phyloP scores from a whole-genome alignment of 2,888 invertebrate species.

The Eilema griseolum region DNA sequence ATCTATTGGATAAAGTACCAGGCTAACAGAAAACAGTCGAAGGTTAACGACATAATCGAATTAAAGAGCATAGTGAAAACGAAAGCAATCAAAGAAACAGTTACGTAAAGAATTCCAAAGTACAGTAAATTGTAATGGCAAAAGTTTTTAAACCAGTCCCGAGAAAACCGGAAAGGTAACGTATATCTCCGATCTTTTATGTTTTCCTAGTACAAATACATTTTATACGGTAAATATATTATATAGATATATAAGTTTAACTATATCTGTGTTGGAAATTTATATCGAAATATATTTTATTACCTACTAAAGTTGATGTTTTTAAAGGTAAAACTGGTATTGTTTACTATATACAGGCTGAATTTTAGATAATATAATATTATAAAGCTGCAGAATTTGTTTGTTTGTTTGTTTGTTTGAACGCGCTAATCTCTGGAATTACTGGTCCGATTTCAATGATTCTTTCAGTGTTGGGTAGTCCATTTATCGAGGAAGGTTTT shows the following conservation, averaged over 20 bases:
- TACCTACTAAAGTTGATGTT: background rate
- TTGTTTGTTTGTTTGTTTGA: no score
- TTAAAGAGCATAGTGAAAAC: conserved; percentile 15
- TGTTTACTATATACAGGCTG: background rate
- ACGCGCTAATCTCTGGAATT: no score
- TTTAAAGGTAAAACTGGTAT: background rate
- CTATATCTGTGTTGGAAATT: background rate
- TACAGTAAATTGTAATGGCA: conserved; percentile 23
- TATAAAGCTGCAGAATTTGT: no score
- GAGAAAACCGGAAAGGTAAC: conserved; percentile 5
- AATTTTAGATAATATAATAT: background rate
- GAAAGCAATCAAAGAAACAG: conserved; percentile 15
- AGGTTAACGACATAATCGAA: conserved; percentile 11
- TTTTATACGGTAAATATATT: conserved; percentile 16
- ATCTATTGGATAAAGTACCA: conserved; percentile 14
- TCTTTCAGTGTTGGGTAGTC: no score
- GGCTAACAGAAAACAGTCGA: conserved; percentile 19
- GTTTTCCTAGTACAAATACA: conserved; percentile 23
- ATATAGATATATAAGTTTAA: background rate
- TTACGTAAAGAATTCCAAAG: conserved; percentile 21
- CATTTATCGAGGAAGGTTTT: no score
- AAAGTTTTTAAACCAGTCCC: conserved; percentile 32
- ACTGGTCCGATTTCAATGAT: no score
- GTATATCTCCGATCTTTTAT: conserved; percentile 20
- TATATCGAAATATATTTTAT: background rate